phyloP scores from a whole-genome alignment of 1,140 invertebrate genomes.

The Aphis gossypii region DNA sequence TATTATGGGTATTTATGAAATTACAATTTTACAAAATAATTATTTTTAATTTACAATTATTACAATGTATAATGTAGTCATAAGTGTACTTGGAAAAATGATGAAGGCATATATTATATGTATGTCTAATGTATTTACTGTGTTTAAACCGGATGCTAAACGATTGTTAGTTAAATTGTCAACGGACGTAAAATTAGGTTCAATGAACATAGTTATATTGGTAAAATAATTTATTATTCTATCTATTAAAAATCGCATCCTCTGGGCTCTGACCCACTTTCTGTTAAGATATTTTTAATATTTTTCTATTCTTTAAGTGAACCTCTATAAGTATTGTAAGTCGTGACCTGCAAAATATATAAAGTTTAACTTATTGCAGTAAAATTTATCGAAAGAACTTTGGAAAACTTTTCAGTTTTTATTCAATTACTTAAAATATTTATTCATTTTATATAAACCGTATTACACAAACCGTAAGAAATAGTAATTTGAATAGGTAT shows the following conservation, averaged over 20 bases:
- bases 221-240: background rate
- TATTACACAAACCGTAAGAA: background rate
- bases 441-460: background rate
- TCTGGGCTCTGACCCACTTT: background rate
- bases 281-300: background rate
- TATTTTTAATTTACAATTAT: background rate
- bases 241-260: conserved; percentile 1
- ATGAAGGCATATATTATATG: background rate
- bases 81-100: background rate
- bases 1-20: no score
- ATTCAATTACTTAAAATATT: background rate
- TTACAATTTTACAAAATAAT: background rate
- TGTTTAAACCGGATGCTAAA: background rate
- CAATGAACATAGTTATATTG: conserved; percentile 27
- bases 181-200: conserved; percentile 34
- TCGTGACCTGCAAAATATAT: background rate
- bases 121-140: background rate
- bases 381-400: background rate
- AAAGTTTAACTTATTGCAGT: background rate
- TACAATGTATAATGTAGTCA: background rate
- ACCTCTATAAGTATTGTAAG: background rate
- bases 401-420: background rate
- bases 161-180: background rate
- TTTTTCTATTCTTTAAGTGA: background rate
- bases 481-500: background rate